A percentile compares a stretch with the other conserved stretches of the same genome.
phyloP scores from a whole-genome alignment of 2,888 invertebrate genomes.

The Slavum lentiscoides region DNA sequence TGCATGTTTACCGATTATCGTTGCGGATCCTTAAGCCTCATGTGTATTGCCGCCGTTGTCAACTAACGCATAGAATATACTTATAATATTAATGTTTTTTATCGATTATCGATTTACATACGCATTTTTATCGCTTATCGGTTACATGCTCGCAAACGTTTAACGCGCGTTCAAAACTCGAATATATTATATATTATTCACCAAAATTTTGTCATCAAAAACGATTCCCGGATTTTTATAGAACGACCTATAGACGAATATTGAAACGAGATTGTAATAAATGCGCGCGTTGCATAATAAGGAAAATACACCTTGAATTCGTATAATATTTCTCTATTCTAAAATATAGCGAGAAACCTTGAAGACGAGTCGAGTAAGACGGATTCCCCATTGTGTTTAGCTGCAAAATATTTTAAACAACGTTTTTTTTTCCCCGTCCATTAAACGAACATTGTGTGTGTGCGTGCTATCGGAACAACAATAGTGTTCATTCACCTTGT shows the following conservation, averaged over 20 bases:
- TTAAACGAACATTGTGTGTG: constrained; percentile 28
- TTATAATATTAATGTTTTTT: too few relatives aligned
- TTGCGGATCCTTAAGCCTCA: too few relatives aligned
- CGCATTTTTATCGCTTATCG: too few relatives aligned
- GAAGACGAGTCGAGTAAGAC: constrained; percentile 43
- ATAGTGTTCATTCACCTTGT: constrained; percentile 53
- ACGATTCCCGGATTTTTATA: neutral
- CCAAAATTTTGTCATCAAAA: neutral
- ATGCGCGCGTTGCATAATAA: constrained; percentile 4
- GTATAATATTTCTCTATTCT: constrained; percentile 10
- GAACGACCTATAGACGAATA: constrained; percentile 3
- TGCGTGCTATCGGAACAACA: constrained; percentile 24
- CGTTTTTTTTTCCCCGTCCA: constrained; percentile 36
- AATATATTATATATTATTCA: neutral
- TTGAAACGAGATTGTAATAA: constrained; percentile 19
- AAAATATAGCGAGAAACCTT: constrained; percentile 32
- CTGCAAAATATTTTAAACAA: constrained; percentile 50
- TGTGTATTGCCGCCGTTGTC: too few relatives aligned
- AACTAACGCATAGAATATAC: too few relatives aligned
- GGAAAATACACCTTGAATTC: constrained; percentile 38
- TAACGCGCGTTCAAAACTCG: too few relatives aligned
- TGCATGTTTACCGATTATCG: too few relatives aligned
- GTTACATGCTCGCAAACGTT: too few relatives aligned
- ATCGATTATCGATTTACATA: too few relatives aligned
- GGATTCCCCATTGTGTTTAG: constrained; percentile 45